Evolutionary conservation across 1,140 invertebrate species (phyloP), one percentile per base, ranked within the genome.

Genomic region (Philopotamus ludificatus): DNA sequence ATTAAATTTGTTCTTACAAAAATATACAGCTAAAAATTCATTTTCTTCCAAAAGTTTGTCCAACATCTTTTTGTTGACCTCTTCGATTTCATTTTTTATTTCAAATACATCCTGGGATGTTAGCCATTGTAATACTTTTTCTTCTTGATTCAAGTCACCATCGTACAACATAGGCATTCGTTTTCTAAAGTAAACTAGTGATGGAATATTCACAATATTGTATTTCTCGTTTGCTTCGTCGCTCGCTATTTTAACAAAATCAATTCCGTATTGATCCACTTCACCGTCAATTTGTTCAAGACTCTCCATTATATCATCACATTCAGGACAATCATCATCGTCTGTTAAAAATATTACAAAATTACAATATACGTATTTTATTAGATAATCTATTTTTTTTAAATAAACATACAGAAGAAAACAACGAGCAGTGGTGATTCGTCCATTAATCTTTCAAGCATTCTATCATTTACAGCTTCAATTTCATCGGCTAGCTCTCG

Each of bases 41-140:
- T 95, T 96, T 77, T 96, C 94, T 69, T 96, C 93, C 1, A 97
- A 79, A 1, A 96, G 76, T 78, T 97, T 97, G 70, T 96, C 93
- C 45, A 97, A 79, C 94, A 97, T 96, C 79, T 95, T 94, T 42
- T 90, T 86, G 75, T 96, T 97, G 0, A 97, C 93, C 77, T 96
- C 93, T 77, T 96, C 94, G 73, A 97, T 97, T 85, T 97, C 94
- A 76, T 95, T 95, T 81, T 95, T 94, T 28, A 96, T 90, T 80
- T 96, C 93, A 79, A 97, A 95, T 20, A 95, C 92, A 76, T 97
- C 94, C 75, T 95, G 92, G 10, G 92, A 94, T 8, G 94, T 96
- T 10, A 97, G 77, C 94, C 94, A 97, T 63, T 87, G 84, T 0
- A 95, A 79, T 22, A 96, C 86, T 74, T 87, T 90, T 47, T 94